Percentiles rank a stretch among this genome's conserved stretches.
These are phyloP conservation scores for Acromyrmex echinatior DNA, from an alignment of 1,140 invertebrate genomes.

Conservation along the genomic window DNA sequence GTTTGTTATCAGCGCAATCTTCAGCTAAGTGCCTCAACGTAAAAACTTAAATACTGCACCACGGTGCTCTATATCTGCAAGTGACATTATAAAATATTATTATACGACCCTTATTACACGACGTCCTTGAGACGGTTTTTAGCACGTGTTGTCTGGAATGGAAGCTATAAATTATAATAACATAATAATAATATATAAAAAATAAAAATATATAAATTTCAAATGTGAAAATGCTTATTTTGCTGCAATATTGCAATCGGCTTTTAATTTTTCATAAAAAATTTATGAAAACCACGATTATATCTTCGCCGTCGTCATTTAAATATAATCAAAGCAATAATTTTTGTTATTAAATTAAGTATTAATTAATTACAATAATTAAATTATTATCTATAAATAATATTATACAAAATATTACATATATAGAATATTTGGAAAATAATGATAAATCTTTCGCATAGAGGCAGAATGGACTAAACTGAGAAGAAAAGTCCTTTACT, in stretches of 20 bases:
- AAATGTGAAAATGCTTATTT: not conserved
- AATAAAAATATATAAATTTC: not conserved
- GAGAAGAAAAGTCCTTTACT: no score
- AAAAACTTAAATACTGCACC: not conserved
- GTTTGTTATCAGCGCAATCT: constrained; percentile 21
- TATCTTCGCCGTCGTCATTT: not conserved
- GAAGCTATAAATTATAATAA: not conserved
- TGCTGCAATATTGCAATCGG: not conserved
- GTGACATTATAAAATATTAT: constrained; percentile 15
- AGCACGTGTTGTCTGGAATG: not conserved
- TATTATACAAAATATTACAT: not conserved
- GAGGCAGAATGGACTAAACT: no score
- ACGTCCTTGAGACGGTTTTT: not conserved
- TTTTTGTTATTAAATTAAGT: not conserved
- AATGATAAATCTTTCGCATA: no score
- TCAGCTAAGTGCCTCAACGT: not conserved
- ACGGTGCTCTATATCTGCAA: not conserved
- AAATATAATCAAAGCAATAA: constrained; percentile 15
- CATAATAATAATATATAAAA: not conserved
- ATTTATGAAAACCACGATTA: not conserved
- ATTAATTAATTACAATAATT: not conserved
- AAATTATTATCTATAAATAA: not conserved
- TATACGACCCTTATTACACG: not conserved
- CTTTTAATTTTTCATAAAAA: not conserved
- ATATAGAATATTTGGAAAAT: no score